A percentile compares a stretch with the other conserved stretches of the same genome.
Evolutionary conservation across 1,140 invertebrate genomes (phyloP).

Genomic region (Aphelenchoides fujianensis): DNA sequence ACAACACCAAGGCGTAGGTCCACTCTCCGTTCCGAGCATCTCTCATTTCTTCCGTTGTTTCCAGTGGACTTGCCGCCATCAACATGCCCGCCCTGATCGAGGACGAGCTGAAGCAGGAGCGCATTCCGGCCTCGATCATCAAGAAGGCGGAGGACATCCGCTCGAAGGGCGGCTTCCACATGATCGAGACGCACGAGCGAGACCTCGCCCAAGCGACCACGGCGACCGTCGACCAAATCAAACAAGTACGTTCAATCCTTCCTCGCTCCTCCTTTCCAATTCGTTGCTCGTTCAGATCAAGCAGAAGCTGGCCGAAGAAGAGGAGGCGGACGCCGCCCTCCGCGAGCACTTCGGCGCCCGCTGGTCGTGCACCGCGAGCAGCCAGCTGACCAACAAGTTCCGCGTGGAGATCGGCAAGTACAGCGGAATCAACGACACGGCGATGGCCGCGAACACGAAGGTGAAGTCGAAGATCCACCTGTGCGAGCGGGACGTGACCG

Average conservation of each 20-base stretch:
- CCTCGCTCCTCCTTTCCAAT: too few species aligned
- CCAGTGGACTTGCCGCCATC: constrained; percentile 68
- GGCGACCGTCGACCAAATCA: constrained; percentile 66
- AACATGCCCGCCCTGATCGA: constrained; percentile 97
- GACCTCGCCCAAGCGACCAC: constrained; percentile 26
- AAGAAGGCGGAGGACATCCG: constrained; percentile 74
- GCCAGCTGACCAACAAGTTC: constrained; percentile 82
- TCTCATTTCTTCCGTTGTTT: constrained; percentile 70
- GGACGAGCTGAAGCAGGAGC: constrained; percentile 73
- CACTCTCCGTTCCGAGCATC: background rate
- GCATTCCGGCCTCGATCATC: constrained; percentile 80
- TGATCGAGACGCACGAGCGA: constrained; percentile 8
- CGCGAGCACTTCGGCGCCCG: constrained; percentile 79
- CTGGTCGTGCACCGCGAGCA: constrained; percentile 85
- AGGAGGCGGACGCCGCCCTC: constrained; percentile 81
- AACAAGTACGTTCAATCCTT: constrained; percentile 84
- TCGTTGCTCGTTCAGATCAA: constrained; percentile 89
- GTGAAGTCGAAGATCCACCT: constrained; percentile 70
- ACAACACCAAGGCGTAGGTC: constrained; percentile 64
- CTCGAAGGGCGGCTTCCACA: constrained; percentile 54
- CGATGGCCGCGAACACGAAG: constrained; percentile 73
- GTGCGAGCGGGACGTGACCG: constrained; percentile 34
- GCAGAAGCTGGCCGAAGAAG: constrained; percentile 78
- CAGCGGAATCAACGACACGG: constrained; percentile 81
- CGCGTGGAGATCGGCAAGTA: constrained; percentile 83